Base-by-base conservation (phyloP, 2,888 invertebrate genomes). In the Alsophila aescularia region DNA sequence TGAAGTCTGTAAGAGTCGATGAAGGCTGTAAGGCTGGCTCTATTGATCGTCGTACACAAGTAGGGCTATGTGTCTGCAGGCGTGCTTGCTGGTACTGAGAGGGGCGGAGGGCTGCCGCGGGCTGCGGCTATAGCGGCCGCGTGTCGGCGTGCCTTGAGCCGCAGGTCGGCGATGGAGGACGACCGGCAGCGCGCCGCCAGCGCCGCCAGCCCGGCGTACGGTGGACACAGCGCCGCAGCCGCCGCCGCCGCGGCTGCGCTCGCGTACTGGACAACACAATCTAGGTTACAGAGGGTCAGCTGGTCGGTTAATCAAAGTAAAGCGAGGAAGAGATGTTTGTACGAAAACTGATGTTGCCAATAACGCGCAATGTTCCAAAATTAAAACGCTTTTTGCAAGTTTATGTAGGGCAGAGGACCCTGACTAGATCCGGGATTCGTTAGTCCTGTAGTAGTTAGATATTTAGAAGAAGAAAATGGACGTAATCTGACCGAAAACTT, bases 131-230 rank as follows among this genome's bases (percentile, higher is more conserved):
- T 89, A 0, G 98, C 97, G 69, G 98, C 98, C 24, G 98, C 96
- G 85, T 98, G 98, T 71, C 97, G 95, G 79, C 97, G 95, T 14
- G 98, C 98, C 87, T 98, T 98, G 64, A 98, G 93, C 70, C 98
- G 93, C 51, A 98, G 93, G 89, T 98, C 98, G 0, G 98, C 98
- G 80, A 98, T 98, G 81, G 98, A 98, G 14, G 97, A 98, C 73
- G 96, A 96, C 83, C 96, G 96, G 73, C 96, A 95, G 58, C 96
- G 95, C 12, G 96, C 96, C 7, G 96, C 95, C 37, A 97, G 93
- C 2, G 96, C 95, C 7, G 97, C 96, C 64, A 97, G 92, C 59
- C 96, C 96, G 36, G 96, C 92, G 70, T 95, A 81, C 69, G 81
- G 95, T 81, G 71, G 96, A 90, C 73, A 95, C 85, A 73, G 93